Base-by-base conservation (phyloP, 2,797 vertebrate species). In the Lepus townsendii region DNA sequence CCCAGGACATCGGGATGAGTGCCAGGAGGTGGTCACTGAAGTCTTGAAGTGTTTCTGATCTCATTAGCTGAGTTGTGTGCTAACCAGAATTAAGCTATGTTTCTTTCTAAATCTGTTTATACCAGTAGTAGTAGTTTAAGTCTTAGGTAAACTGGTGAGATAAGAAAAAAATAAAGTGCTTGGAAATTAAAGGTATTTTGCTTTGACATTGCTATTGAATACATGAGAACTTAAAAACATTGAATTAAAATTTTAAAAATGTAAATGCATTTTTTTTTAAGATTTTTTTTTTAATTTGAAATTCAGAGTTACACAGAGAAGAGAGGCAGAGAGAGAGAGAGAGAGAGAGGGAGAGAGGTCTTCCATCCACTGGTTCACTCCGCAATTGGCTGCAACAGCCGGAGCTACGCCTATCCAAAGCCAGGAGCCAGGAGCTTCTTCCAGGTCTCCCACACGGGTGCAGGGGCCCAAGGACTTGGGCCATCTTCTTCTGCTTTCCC, bases 61-160 rank as follows among this genome's bases (percentile, higher is more conserved):
- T 95, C 50, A 35, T 79, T 68, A 9, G 12, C 66, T 65, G 27
- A 82, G 60, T 77, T 91, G 26, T 91, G 11, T 94, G 71, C 30
- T 75, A 38, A 73, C 57, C 75, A 63, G 0, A 93, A 85, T 27
- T 72, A 87, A 93, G 52, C 83, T 91, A 35, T 77, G 24, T 85
- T 95, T 94, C 60, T 80, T 83, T 52, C 42, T 90, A 35, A 79
- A 85, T 91, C 52, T 72, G 35, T 93, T 96, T 78, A 88, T 92
- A 60, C 79, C 52, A 22, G 11, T 78, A 75, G 42, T 50, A 71
- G 35, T 85, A 88, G 35, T 60, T 95, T 83, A 93, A 79, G 52
- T 96, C 65, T 60, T 88, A 35, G 69, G 7, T 85, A 83, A 94
- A 92, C 19, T 82, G 78, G 77, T 78, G 47, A 82, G 90, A 78